Base-by-base conservation (phyloP, 2,888 invertebrate genomes). In the Theretra japonica region DNA sequence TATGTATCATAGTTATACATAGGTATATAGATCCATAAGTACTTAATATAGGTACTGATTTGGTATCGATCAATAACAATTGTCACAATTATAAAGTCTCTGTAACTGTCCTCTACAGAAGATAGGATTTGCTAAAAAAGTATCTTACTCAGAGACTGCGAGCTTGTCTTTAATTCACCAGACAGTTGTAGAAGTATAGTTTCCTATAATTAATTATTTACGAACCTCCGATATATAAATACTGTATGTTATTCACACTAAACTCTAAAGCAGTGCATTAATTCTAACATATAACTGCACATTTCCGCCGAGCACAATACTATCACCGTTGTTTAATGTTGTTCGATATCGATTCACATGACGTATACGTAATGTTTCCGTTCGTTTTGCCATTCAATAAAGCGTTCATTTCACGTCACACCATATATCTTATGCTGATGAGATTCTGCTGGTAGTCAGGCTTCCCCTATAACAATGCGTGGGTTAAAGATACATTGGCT, bases 291-390 rank as follows among this genome's bases (percentile, higher is more conserved):
- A 41, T 72, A 75, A 76, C 72, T 76, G 72, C 77, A 74, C 74
- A 75, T 72, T 75, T 71, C 73, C 73, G 72, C 76, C 78, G 78
- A 73, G 70, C 75, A 76, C 75, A 75, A 73, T 77, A 79, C 77
- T 81, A 83, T 81, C 79, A 78, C 71, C 73, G 74, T 73, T 79
- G 77, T 78, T 82, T 79, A 79, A 77, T 80, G 79, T 75, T 75
- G 71, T 74, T 75, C 68, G 74, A 80, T 81, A 84, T 85, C 81
- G 74, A 62, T 70, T 75, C 73, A 73, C 73, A 75, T 83, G 80
- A 81, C 79, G 78, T 82, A 81, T 81, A 48, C 73, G 73, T 75
- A 77, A 78, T 76, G 76, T 82, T 82, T 83, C 80, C 79, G 80
- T 77, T 81, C 79, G 76, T 75, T 80, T 81, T 77, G 77, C 78